These are phyloP conservation scores for Batillaria attramentaria DNA, from an alignment of 1,140 invertebrate genomes.

Conservation along the genomic window DNA sequence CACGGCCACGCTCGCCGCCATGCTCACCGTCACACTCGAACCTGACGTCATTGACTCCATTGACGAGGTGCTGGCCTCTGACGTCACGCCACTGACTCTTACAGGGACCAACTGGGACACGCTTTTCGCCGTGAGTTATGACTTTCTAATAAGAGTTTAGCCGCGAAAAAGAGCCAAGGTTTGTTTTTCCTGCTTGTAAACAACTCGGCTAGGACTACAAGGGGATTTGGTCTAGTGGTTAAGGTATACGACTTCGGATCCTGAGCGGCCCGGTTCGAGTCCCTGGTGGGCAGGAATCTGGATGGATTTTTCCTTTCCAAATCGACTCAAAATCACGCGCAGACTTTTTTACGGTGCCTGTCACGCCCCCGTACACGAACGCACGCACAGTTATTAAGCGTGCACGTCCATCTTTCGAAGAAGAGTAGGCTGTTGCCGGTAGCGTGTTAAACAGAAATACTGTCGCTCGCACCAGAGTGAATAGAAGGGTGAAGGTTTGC, in stretches of 20 bases:
- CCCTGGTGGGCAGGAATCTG: no score
- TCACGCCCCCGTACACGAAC: background rate
- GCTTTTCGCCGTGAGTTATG: constrained; percentile 80
- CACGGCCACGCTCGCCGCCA: constrained; percentile 47
- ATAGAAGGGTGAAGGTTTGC: no score
- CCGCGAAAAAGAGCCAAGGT: constrained; percentile 39
- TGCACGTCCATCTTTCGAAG: no score
- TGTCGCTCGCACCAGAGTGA: no score
- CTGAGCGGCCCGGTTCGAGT: background rate
- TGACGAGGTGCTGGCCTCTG: constrained; percentile 32
- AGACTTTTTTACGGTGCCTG: no score
- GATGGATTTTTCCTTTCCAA: no score
- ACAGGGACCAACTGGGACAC: constrained; percentile 92
- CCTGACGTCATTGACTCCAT: constrained; percentile 40
- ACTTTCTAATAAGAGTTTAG: background rate
- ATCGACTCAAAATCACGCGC: no score
- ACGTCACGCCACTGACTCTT: constrained; percentile 87
- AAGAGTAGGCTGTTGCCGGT: no score
- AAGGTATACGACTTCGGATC: background rate
- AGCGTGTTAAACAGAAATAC: no score
- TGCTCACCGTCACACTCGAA: constrained; percentile 39
- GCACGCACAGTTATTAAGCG: background rate
- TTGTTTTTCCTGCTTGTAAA: constrained; percentile 44
- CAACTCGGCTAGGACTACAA: constrained; percentile 37
- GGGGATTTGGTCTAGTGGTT: constrained; percentile 13